Evolutionary conservation across 1,140 invertebrate species (phyloP).

Genomic region (Drosophila guanche): DNA sequence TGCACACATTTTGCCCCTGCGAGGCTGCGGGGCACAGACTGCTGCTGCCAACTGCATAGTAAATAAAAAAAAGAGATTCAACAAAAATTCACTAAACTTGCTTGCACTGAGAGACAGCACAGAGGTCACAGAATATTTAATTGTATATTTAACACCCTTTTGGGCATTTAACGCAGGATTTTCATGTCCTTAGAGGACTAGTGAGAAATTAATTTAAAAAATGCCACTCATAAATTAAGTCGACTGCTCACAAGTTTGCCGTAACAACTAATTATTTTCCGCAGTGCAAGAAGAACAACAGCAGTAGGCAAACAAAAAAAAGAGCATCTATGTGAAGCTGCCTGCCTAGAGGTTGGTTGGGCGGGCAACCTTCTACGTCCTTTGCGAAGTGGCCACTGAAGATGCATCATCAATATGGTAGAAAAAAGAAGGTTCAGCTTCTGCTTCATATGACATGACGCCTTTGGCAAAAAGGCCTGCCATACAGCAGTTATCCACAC

Average conservation of each 20-base stretch:
- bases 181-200: too few relatives aligned
- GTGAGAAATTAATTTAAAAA: too few relatives aligned
- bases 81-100: conserved; percentile 63
- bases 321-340: conserved; percentile 39
- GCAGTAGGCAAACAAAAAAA: conserved; percentile 58
- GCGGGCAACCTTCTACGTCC: conserved; percentile 7
- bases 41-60: conserved; percentile 54
- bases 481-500: conserved; percentile 37
- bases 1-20: conserved; percentile 79
- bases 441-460: conserved; percentile 25
- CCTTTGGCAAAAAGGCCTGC: conserved; percentile 40
- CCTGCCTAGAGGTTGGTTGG: conserved; percentile 19
- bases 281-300: conserved; percentile 16
- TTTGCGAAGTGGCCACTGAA: conserved; percentile 56
- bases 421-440: not conserved
- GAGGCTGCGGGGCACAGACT: conserved; percentile 35
- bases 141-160: too few relatives aligned
- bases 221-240: too few relatives aligned
- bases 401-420: conserved; percentile 74
- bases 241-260: too few relatives aligned
- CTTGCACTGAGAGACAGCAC: conserved; percentile 10
- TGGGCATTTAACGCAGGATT: too few relatives aligned
- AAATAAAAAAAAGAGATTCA: conserved; percentile 33
- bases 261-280: not conserved
- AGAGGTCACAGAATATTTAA: not conserved